Percentiles rank a stretch among this genome's conserved stretches.
These are phyloP conservation scores for Pipa parva DNA, from an alignment of 2,113 vertebrate species.

Conservation along the genomic window DNA sequence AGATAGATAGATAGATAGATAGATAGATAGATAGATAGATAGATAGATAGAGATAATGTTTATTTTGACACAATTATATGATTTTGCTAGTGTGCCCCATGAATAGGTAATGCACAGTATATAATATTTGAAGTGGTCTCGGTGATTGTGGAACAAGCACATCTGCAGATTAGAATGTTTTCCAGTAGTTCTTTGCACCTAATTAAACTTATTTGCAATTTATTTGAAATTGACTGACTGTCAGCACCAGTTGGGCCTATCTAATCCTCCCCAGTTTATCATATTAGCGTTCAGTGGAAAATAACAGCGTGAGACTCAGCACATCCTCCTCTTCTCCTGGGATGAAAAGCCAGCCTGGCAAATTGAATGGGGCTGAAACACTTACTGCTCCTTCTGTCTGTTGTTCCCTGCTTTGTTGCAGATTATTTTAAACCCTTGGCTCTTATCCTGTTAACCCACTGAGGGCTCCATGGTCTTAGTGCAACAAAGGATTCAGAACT, in stretches of 20 bases:
- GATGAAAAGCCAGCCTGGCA: constrained; percentile 9
- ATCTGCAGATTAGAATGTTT: too few relatives aligned
- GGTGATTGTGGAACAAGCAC: too few relatives aligned
- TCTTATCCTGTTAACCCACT: neutral
- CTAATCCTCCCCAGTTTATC: constrained; percentile 32
- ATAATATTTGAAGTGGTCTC: too few relatives aligned
- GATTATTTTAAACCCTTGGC: neutral
- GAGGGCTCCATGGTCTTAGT: too few relatives aligned
- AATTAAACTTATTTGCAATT: constrained; percentile 32
- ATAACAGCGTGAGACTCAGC: constrained; percentile 4
- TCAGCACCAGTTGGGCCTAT: constrained; percentile 16
- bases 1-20: too few relatives aligned
- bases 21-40: too few relatives aligned
- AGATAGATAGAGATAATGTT: too few relatives aligned
- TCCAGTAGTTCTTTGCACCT: neutral
- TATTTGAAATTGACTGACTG: constrained; percentile 21
- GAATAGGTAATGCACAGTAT: too few relatives aligned
- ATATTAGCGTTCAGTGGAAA: constrained; percentile 31
- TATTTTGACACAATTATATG: too few relatives aligned
- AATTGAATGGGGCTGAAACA: constrained; percentile 10
- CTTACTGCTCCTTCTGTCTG: neutral
- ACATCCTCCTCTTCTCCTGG: neutral
- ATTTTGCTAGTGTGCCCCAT: too few relatives aligned
- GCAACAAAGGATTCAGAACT: too few relatives aligned
- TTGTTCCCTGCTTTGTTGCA: neutral